Conservation (phyloP, 2,113 vertebrate species). For the Sylvicapra grimmia region DNA sequence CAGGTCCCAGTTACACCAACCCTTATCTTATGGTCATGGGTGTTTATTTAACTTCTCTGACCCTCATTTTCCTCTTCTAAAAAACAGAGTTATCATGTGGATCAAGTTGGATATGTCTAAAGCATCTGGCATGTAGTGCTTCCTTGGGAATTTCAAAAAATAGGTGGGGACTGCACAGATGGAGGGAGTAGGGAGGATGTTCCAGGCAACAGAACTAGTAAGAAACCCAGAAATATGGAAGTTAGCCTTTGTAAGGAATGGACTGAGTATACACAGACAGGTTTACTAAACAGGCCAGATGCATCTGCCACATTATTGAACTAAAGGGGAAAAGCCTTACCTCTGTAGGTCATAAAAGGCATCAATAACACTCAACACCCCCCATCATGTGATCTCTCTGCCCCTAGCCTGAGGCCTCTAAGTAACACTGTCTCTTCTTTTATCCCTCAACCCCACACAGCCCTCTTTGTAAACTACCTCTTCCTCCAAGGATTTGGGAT, state of each 20-base stretch:
- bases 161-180: background rate
- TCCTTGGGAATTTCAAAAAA: background rate
- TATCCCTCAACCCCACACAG: too few relatives aligned
- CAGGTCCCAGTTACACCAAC: background rate
- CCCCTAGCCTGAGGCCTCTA: background rate
- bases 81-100: background rate
- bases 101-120: background rate
- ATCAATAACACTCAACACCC: background rate
- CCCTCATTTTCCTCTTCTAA: background rate
- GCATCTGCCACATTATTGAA: background rate
- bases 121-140: background rate
- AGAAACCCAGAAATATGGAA: background rate
- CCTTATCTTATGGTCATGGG: background rate
- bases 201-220: background rate
- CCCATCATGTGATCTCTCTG: background rate
- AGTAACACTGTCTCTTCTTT: background rate
- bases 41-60: background rate
- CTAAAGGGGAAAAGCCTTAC: background rate
- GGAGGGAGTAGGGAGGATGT: background rate
- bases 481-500: background rate
- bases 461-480: background rate
- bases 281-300: background rate
- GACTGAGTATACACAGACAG: too few relatives aligned
- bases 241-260: background rate
- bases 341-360: background rate